Evolutionary conservation across 37 sponge, comb jelly and placozoan species (phyloP).

Genomic region (Tethya wilhelma): DNA sequence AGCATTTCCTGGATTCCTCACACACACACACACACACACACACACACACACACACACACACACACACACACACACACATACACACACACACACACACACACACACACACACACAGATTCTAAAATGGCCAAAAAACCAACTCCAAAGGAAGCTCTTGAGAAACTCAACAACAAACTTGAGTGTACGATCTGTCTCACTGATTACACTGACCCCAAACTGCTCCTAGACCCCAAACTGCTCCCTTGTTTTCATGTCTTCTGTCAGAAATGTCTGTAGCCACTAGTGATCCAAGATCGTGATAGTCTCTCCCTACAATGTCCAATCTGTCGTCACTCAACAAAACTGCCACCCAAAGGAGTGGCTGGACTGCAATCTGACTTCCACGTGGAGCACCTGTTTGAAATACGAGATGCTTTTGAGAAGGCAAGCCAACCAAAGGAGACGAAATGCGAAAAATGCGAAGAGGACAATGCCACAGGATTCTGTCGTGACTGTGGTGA

Average conservation of each 20-base stretch:
- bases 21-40: too few species aligned
- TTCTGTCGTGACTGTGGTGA: conserved; percentile 39
- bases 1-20: too few species aligned
- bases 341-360: too few species aligned
- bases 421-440: conserved; percentile 27
- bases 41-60: conserved; percentile 5
- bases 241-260: conserved; percentile 67
- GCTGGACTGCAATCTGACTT: too few species aligned
- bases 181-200: not conserved
- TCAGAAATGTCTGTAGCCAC: conserved; percentile 43
- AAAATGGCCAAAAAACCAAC: not conserved
- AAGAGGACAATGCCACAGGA: conserved; percentile 2
- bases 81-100: conserved; percentile 10
- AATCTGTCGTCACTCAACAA: too few species aligned
- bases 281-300: too few species aligned
- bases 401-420: too few species aligned
- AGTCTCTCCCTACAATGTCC: too few species aligned
- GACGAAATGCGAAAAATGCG: conserved; percentile 46
- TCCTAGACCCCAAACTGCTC: conserved; percentile 60
- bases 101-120: not conserved
- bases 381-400: too few species aligned
- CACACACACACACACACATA: conserved; percentile 4
- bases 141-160: not conserved
- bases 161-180: not conserved
- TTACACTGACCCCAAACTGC: too few species aligned